Evolutionary conservation across 2,888 invertebrate genomes (phyloP).

Genomic region (Busseola fusca): DNA sequence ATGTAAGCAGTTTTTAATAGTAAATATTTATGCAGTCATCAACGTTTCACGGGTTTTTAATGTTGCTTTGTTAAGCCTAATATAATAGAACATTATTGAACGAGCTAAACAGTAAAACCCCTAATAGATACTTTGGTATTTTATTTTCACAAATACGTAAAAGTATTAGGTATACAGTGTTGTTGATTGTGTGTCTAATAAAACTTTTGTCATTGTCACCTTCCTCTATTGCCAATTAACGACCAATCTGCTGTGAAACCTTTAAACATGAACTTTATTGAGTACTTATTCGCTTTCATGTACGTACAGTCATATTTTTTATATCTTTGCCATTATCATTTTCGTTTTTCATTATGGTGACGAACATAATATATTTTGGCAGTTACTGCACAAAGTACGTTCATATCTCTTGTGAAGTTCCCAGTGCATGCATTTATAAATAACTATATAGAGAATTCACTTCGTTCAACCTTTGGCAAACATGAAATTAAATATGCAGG

Average conservation of each 20-base stretch:
- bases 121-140: not conserved
- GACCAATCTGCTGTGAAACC: constrained; percentile 18
- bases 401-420: not conserved
- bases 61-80: not conserved
- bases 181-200: not conserved
- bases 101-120: too few species aligned
- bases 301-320: not conserved
- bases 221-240: constrained; percentile 7
- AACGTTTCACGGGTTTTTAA: not conserved
- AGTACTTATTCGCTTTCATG: not conserved
- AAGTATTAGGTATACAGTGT: not conserved
- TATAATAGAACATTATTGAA: not conserved
- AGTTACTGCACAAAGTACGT: not conserved
- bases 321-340: not conserved
- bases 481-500: constrained; percentile 54
- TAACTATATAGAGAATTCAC: constrained; percentile 21
- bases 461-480: constrained; percentile 26
- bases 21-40: constrained; percentile 5
- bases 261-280: constrained; percentile 13
- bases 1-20: constrained; percentile 7
- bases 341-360: not conserved
- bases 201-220: not conserved
- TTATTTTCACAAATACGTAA: not conserved
- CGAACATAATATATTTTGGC: not conserved
- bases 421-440: constrained; percentile 13